Conservation (phyloP, 2,797 vertebrate genomes). For the Leuciscus waleckii region DNA sequence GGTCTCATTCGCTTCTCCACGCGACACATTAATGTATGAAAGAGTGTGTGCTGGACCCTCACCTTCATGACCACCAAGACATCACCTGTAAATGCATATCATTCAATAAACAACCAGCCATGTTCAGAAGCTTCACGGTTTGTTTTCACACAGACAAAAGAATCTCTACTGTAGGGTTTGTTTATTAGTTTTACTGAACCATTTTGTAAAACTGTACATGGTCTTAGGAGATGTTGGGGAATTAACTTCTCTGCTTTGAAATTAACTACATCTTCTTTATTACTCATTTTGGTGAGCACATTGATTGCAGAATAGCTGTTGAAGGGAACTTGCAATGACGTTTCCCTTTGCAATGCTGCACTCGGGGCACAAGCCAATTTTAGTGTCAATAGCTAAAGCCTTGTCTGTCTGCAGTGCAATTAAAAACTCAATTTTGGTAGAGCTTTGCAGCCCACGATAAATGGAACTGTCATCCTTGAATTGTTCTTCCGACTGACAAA, state of each 20-base stretch:
- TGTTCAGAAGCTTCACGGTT: background rate
- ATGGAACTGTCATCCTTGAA: constrained; percentile 74
- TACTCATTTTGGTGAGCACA: constrained; percentile 32
- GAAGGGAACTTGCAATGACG: constrained; percentile 29
- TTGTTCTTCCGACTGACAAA: constrained; percentile 71
- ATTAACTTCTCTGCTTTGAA: background rate
- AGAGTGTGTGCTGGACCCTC: constrained; percentile 59
- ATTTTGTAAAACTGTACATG: background rate
- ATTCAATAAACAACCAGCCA: background rate
- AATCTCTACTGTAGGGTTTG: background rate
- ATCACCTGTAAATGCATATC: background rate
- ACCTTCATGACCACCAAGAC: constrained; percentile 22
- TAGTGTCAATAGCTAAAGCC: constrained; percentile 71
- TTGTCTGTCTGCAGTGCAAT: constrained; percentile 73
- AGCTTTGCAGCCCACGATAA: constrained; percentile 74
- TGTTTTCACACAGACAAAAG: background rate
- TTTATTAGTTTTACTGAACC: background rate
- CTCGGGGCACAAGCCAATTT: constrained; percentile 58
- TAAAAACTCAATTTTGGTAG: constrained; percentile 78
- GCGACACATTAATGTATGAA: constrained; percentile 44
- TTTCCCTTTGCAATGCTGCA: constrained; percentile 46
- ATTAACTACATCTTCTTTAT: constrained; percentile 33
- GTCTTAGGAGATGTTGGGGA: background rate
- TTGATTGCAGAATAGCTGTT: constrained; percentile 47
- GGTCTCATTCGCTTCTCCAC: constrained; percentile 54